These are phyloP conservation scores for Aleiodes leptofemur DNA, from an alignment of 2,888 invertebrate genomes.

Conservation along the genomic window DNA sequence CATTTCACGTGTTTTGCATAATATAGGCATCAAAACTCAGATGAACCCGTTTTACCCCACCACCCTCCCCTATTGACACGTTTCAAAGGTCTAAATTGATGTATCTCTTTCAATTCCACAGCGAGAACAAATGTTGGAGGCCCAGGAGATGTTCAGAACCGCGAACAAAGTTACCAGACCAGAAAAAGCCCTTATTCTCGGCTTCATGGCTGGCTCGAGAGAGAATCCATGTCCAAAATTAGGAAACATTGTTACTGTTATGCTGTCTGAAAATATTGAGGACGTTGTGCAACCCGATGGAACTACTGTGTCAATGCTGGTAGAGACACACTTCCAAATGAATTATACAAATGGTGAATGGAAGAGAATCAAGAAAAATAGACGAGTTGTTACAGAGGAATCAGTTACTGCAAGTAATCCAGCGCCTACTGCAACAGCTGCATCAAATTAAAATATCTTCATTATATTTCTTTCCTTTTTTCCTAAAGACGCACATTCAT, in stretches of 20 bases:
- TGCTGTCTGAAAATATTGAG: slow-evolving; percentile 94
- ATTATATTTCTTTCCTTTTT: not conserved
- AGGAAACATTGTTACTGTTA: slow-evolving; percentile 97
- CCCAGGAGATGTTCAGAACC: slow-evolving; percentile 97
- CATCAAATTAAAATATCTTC: slow-evolving; percentile 63
- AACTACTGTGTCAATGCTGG: slow-evolving; percentile 85
- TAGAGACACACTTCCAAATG: slow-evolving; percentile 98
- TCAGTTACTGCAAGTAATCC: slow-evolving; percentile 60
- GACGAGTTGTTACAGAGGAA: slow-evolving; percentile 80
- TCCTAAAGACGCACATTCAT: slow-evolving; percentile 16
- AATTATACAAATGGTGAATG: slow-evolving; percentile 98
- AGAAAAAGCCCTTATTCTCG: slow-evolving; percentile 97
- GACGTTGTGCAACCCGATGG: slow-evolving; percentile 91
- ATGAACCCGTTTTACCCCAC: too few relatives aligned
- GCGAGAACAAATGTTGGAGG: slow-evolving; percentile 97
- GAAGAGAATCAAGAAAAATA: slow-evolving; percentile 94
- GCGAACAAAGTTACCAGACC: slow-evolving; percentile 97
- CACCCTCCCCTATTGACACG: not conserved
- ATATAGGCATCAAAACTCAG: too few relatives aligned
- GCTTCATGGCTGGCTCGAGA: slow-evolving; percentile 99
- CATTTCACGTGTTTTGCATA: too few relatives aligned
- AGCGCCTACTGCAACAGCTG: slow-evolving; percentile 60
- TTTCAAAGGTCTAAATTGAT: slow-evolving; percentile 26
- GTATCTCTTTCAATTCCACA: slow-evolving; percentile 70
- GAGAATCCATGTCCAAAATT: slow-evolving; percentile 98